These are phyloP conservation scores for Tachina fera DNA, from an alignment of 2,888 invertebrate genomes.

Conservation along the genomic window DNA sequence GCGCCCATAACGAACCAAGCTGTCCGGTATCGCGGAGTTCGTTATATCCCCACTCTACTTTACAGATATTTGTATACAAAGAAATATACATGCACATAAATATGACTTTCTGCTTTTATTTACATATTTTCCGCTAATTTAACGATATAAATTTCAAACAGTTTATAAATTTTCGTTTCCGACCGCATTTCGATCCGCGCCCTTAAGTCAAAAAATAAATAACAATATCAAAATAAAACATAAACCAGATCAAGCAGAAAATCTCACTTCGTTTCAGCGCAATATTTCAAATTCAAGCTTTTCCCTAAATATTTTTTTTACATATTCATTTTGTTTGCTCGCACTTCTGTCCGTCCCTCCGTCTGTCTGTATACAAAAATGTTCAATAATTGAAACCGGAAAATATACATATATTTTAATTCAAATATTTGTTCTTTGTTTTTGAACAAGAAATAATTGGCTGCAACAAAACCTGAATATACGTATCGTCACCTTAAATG, in stretches of 20 bases:
- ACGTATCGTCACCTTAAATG: too few relatives aligned
- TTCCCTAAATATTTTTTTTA: conserved; percentile 12
- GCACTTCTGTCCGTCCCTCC: neutral
- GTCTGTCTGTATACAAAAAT: conserved; percentile 33
- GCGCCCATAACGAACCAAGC: too few relatives aligned
- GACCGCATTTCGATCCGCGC: neutral
- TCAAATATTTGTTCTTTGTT: conserved; percentile 74
- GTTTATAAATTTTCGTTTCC: neutral
- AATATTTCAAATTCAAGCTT: conserved; percentile 34
- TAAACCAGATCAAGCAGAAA: conserved; percentile 59
- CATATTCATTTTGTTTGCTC: neutral
- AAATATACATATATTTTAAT: conserved; percentile 81
- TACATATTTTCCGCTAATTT: neutral
- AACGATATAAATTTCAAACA: conserved; percentile 4
- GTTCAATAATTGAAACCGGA: conserved; percentile 79
- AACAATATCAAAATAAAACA: conserved; percentile 14
- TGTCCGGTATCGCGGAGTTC: too few relatives aligned
- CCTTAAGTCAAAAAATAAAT: too few relatives aligned
- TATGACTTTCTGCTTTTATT: neutral
- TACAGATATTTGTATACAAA: too few relatives aligned
- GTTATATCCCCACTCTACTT: too few relatives aligned
- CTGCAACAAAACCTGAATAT: conserved; percentile 17
- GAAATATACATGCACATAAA: too few relatives aligned
- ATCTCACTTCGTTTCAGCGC: conserved; percentile 33
- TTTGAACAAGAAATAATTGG: conserved; percentile 26